Conservation (phyloP, 2,888 invertebrate genomes). For the Lutraria lutraria region DNA sequence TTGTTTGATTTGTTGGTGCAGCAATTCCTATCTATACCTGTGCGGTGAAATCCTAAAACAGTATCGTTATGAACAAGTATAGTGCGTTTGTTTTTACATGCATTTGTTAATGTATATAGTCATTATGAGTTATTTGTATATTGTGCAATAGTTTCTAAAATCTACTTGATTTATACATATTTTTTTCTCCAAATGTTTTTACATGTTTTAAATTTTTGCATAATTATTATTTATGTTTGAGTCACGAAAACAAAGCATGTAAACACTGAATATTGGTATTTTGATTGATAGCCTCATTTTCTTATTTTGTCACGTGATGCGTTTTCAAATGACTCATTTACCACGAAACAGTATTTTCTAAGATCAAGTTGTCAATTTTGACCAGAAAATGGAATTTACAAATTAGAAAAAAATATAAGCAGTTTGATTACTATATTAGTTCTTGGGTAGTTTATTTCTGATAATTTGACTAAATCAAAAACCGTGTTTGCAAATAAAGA, state of each 20-base stretch:
- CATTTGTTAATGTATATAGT: slow-evolving; percentile 33
- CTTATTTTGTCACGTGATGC: neutral
- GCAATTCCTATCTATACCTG: neutral
- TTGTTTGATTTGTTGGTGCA: slow-evolving; percentile 12
- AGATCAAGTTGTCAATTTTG: neutral
- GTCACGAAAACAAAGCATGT: neutral
- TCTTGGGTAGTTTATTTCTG: no score
- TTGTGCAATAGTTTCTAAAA: slow-evolving; percentile 29
- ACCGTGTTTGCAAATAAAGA: no score
- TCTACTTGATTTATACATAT: slow-evolving; percentile 19
- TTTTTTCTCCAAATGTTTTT: neutral
- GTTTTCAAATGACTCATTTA: no score
- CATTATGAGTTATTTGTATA: neutral
- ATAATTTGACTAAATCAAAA: no score
- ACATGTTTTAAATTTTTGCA: slow-evolving; percentile 22
- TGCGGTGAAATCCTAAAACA: no score
- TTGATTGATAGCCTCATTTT: neutral
- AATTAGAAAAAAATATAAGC: neutral
- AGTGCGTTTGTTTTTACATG: slow-evolving; percentile 29
- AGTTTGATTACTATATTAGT: no score
- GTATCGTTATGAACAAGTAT: neutral
- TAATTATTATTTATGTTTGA: slow-evolving; percentile 20
- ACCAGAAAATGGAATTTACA: neutral
- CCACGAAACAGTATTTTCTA: no score
- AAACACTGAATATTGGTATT: neutral